These are phyloP conservation scores for Anneissia japonica DNA, from an alignment of 35 echinoderm and acorn worm species.

Conservation along the genomic window DNA sequence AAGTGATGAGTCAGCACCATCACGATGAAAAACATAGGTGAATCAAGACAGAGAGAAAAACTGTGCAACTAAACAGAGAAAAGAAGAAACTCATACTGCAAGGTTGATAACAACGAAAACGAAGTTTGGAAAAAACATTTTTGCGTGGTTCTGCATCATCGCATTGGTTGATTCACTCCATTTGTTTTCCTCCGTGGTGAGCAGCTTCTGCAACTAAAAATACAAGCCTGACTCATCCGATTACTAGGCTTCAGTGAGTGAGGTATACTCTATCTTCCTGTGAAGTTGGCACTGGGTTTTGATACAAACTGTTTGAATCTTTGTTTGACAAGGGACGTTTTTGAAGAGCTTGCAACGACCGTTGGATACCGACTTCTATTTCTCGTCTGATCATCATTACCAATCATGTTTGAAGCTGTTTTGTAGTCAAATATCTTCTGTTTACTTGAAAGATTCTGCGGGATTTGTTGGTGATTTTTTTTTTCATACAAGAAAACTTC, in stretches of 20 bases:
- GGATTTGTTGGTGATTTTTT: neutral
- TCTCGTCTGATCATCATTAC: neutral
- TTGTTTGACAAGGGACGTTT: neutral
- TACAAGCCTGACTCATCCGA: neutral
- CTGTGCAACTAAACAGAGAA: too few species aligned
- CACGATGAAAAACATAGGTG: neutral
- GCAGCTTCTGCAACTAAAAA: neutral
- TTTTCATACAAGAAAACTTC: neutral
- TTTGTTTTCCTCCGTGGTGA: neutral
- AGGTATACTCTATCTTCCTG: neutral
- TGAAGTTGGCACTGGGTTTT: neutral
- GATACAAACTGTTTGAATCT: neutral
- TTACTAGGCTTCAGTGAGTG: neutral
- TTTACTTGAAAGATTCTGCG: neutral
- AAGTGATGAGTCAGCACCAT: neutral
- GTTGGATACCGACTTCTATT: neutral
- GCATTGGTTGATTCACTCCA: neutral
- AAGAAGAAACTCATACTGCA: too few species aligned
- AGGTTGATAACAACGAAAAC: too few species aligned
- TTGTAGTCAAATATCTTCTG: neutral
- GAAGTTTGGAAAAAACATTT: too few species aligned
- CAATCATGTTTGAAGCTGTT: neutral
- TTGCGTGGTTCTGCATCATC: too few species aligned
- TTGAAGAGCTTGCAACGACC: neutral
- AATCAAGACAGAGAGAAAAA: neutral